phyloP scores from a whole-genome alignment of 2,797 vertebrate genomes.

The Psittacula derbiana region DNA sequence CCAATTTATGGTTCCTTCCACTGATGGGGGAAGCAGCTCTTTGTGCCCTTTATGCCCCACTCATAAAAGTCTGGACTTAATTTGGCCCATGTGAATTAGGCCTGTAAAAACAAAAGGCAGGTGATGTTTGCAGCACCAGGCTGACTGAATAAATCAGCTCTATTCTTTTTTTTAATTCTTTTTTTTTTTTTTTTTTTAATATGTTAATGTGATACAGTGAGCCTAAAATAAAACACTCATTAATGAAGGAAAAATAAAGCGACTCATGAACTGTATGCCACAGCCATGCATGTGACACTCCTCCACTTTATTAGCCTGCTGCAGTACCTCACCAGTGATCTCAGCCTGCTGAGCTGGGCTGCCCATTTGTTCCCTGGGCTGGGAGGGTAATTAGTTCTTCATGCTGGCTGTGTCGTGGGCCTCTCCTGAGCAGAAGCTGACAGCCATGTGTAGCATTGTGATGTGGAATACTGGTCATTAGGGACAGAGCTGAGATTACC shows the following conservation, averaged over 20 bases:
- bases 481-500: conserved; percentile 53
- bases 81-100: conserved; percentile 40
- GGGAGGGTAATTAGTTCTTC: conserved; percentile 60
- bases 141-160: conserved; percentile 26
- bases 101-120: conserved; percentile 58
- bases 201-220: conserved; percentile 56
- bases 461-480: conserved; percentile 35
- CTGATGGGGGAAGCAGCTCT: conserved; percentile 13
- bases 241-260: conserved; percentile 50
- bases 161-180: not conserved
- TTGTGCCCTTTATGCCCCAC: conserved; percentile 26
- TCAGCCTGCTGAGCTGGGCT: conserved; percentile 17
- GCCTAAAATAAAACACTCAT: conserved; percentile 65
- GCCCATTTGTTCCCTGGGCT: conserved; percentile 42
- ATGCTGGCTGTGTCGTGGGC: conserved; percentile 36
- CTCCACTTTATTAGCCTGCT: conserved; percentile 53
- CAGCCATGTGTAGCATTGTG: conserved; percentile 19
- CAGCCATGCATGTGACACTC: conserved; percentile 26
- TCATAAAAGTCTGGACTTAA: conserved; percentile 44
- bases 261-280: conserved; percentile 14
- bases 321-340: not conserved
- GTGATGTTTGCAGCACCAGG: conserved; percentile 3
- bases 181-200: not conserved
- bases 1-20: conserved; percentile 44
- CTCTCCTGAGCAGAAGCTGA: conserved; percentile 30